Evolutionary conservation across 2,113 vertebrate genomes (phyloP).

Genomic region (Lipophrys pholis): DNA sequence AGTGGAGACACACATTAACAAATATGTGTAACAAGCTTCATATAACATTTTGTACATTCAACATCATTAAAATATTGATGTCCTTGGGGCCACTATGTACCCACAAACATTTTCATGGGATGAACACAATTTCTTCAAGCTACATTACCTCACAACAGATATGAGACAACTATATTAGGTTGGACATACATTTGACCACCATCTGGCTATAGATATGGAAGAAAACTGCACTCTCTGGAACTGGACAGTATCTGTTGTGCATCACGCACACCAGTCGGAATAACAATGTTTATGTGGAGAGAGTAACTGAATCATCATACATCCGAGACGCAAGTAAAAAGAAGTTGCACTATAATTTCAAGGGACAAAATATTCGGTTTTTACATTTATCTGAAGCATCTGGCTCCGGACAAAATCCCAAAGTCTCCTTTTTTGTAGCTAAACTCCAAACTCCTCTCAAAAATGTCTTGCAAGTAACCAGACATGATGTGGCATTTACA

Average conservation of each 20-base stretch:
- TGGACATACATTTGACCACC: neutral
- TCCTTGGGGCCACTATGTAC: too few species aligned
- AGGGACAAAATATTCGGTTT: neutral
- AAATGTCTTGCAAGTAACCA: slow-evolving; percentile 19
- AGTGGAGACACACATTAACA: too few species aligned
- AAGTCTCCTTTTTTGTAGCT: slow-evolving; percentile 1
- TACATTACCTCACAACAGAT: too few species aligned
- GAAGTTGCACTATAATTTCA: neutral
- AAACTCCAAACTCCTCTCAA: slow-evolving; percentile 8
- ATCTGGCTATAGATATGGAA: too few species aligned
- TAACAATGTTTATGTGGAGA: neutral
- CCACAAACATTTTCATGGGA: too few species aligned
- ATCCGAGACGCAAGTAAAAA: neutral
- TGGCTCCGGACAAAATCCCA: slow-evolving; percentile 12
- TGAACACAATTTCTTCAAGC: too few species aligned
- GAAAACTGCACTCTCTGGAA: neutral
- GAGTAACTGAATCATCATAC: neutral
- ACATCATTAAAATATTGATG: too few species aligned
- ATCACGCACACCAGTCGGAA: neutral
- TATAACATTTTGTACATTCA: too few species aligned
- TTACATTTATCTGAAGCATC: neutral
- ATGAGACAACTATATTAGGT: slow-evolving; percentile 2
- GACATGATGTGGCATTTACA: slow-evolving; percentile 43
- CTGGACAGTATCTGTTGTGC: neutral
- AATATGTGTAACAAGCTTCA: too few species aligned